Evolutionary conservation across 2,888 invertebrate species (phyloP), one percentile per base, ranked within the genome.

Genomic region (Callinectes sapidus): DNA sequence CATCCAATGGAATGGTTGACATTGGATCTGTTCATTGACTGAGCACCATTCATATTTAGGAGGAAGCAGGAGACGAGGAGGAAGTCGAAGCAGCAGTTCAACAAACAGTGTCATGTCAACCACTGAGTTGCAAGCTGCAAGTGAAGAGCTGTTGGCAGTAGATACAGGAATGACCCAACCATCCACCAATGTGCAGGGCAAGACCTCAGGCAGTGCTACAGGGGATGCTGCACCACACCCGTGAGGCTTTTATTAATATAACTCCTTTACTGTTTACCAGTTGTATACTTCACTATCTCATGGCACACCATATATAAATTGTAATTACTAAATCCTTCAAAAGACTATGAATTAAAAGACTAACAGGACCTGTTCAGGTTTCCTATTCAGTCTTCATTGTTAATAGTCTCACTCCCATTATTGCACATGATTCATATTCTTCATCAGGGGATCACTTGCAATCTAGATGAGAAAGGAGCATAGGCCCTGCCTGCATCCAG

Each of bases 121-220:
- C 18, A 8, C 61, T 18, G 28, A 91, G 32, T 66, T 91, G 32
- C 86, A 32, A 10, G 32, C 39, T 6, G 42, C 32, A 28, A 18
- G 39, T 13, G 91, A 91, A 39, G 66, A 91, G n/a, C 42, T 91
- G 23, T 55, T 91, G 87, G n/a, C 66, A 8, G 28, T 87, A 18
- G 91, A 92, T 87, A 54, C 32, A 0, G 90, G 92, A 1, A 8
- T 89, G 28, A 14, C 23, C 6, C 89, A 90, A 35, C 87, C 90
- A 3, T 28, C 87, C 1, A 39, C 90, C 54, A 92, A 71, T 18
- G 18, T 42, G 18, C 92, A 92, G 90, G 92, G 92, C 8, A 66
- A 77, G 48, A 90, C 92, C 32, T 90, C 92, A 1, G 61, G 48
- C 87, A 86, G 32, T n/a, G 28, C 77, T 35, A 54, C 86, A 1